Conservation (phyloP, 1,140 invertebrate species). For the Formica exsecta region DNA sequence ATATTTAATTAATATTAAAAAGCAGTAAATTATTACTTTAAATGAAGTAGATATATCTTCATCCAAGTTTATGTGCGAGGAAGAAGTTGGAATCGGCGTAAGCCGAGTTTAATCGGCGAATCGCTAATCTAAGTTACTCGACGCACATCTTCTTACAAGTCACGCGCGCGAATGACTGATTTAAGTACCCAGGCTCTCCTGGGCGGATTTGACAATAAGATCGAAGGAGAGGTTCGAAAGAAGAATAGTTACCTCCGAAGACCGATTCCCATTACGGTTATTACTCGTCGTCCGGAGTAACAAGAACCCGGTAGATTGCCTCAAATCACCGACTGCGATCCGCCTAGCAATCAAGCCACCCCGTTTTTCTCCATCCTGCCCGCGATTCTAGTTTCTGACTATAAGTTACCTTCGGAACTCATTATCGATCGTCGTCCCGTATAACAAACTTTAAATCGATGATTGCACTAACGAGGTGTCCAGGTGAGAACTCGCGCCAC, state of each 20-base stretch:
- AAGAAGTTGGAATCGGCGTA: not conserved
- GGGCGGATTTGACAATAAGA: slow-evolving; percentile 77
- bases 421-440: slow-evolving; percentile 78
- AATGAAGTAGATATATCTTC: not conserved
- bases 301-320: slow-evolving; percentile 84
- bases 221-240: slow-evolving; percentile 76
- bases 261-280: slow-evolving; percentile 80
- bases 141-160: slow-evolving; percentile 69
- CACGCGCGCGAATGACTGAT: slow-evolving; percentile 72
- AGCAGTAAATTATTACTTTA: not conserved
- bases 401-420: slow-evolving; percentile 64
- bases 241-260: slow-evolving; percentile 76
- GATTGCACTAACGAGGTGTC: slow-evolving; percentile 77
- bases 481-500: slow-evolving; percentile 62
- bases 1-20: not conserved
- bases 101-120: slow-evolving; percentile 49
- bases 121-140: slow-evolving; percentile 53
- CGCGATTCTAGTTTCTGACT: slow-evolving; percentile 69
- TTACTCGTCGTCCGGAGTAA: slow-evolving; percentile 82
- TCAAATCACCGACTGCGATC: slow-evolving; percentile 83
- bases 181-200: slow-evolving; percentile 70
- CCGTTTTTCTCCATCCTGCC: slow-evolving; percentile 75
- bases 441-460: slow-evolving; percentile 82
- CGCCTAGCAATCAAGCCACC: slow-evolving; percentile 81
- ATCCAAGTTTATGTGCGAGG: not conserved